Conservation (phyloP, 2,113 vertebrate genomes). For the Cichladusa arquata region DNA sequence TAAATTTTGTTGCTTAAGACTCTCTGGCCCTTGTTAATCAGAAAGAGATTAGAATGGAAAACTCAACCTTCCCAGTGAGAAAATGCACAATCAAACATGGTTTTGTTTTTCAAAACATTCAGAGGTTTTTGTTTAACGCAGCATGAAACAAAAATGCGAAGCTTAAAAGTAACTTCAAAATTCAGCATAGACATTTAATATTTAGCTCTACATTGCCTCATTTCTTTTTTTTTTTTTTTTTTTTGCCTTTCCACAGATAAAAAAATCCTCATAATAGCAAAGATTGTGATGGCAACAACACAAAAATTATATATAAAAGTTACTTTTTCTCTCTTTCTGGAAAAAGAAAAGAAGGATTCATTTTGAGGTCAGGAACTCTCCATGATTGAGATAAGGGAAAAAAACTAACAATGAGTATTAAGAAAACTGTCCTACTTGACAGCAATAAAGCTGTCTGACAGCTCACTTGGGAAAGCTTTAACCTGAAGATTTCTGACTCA, state of each 20-base stretch:
- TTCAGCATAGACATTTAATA: not conserved
- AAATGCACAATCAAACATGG: not conserved
- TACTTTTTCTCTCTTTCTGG: not conserved
- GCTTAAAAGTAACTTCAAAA: not conserved
- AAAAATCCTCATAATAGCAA: not conserved
- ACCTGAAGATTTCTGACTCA: constrained; percentile 12
- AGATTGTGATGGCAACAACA: not conserved
- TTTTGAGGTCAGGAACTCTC: not conserved
- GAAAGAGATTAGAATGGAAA: not conserved
- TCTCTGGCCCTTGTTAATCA: not conserved
- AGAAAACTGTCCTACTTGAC: not conserved
- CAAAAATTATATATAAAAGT: not conserved
- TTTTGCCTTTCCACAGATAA: not conserved
- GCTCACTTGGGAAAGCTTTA: constrained; percentile 1
- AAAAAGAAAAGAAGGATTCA: not conserved
- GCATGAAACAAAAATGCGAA: not conserved
- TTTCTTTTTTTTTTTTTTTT: not conserved
- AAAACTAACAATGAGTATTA: not conserved
- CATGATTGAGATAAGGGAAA: not conserved
- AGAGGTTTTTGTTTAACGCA: not conserved
- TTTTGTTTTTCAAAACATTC: not conserved
- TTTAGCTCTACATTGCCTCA: not conserved
- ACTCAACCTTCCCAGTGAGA: not conserved
- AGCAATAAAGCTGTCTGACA: constrained; percentile 2
- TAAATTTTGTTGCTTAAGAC: not conserved